Evolutionary conservation across 2,797 vertebrate species (phyloP), one percentile per base, ranked within the genome.

Genomic region (Phoebastria nigripes): DNA sequence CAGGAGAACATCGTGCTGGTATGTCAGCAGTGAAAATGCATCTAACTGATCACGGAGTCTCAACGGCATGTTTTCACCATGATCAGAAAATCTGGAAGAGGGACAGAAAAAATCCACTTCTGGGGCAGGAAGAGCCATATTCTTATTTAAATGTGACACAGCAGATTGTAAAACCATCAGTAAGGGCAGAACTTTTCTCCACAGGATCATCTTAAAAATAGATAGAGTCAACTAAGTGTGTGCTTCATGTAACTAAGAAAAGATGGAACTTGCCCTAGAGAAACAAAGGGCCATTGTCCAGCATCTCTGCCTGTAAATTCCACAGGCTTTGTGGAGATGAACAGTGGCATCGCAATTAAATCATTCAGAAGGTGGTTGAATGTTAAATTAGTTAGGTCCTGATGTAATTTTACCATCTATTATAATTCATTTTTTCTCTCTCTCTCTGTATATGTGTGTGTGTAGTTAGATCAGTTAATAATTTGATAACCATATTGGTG

Each of bases 341-440:
- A 61, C 22, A 77, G 55, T 69, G 47, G 8, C 35, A 42, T 47
- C 6, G 2, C 54, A 71, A 26, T 83, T 56, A 80, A 62, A 70
- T 69, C 42, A 31, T 29, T 69, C 26, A 59, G 51, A 88, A 52
- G 46, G 28, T 26, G 26, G 39, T 33, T 82, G 37, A 72, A 69
- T 66, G 24, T 94, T 83, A 69, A 69, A 41, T 84, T 58, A 90
- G 14, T 81, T 84, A 87, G 31, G 56, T 54, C 9, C 51, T 51
- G 10, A 51, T 82, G 15, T 76, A 26, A 55, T 82, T 52, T 71
- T 93, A 6, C n/a, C 2, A 3, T 90, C 37, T 73, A 20, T 51
- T 87, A 5, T 33, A 70, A 73, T 56, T 59, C 2, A 11, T 77
- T 65, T 7, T 74, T 69, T 65, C 10, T 86, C 20, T 69, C 5